These are phyloP conservation scores for Xestia xanthographa DNA, from an alignment of 2,888 invertebrate genomes.

Conservation along the genomic window DNA sequence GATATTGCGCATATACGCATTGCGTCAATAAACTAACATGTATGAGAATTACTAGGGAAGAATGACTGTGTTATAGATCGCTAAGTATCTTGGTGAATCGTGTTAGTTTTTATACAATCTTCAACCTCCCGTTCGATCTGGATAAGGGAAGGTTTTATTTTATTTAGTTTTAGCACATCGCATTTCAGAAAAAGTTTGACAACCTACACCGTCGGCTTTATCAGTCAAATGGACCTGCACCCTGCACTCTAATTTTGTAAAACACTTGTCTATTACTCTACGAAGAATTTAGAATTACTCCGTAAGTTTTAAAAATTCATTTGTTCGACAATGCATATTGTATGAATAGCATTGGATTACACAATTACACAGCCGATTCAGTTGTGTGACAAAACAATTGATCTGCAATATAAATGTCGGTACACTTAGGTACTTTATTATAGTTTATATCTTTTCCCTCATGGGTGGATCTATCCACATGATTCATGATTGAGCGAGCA, in stretches of 20 bases:
- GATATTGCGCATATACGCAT: neutral
- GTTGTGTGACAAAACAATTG: neutral
- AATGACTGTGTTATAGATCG: neutral
- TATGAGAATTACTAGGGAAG: neutral
- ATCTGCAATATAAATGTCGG: neutral
- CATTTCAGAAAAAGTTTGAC: neutral
- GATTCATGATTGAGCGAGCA: slow-evolving; percentile 35
- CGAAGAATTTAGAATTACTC: neutral
- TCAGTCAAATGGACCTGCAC: neutral
- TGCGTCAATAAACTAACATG: neutral
- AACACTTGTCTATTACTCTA: neutral
- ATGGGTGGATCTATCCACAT: slow-evolving; percentile 18
- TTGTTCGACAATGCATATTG: neutral
- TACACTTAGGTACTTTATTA: neutral
- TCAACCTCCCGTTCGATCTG: neutral
- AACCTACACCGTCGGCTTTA: neutral
- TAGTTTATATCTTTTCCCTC: neutral
- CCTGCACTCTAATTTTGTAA: neutral
- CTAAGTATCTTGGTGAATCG: neutral
- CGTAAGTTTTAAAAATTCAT: neutral
- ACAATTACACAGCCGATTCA: neutral
- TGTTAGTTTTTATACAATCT: neutral
- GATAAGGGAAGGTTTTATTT: neutral
- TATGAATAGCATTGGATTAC: neutral
- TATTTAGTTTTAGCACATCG: neutral